Conservation (phyloP, 2,888 invertebrate species). For the Himalopsyche kuldschensis region DNA sequence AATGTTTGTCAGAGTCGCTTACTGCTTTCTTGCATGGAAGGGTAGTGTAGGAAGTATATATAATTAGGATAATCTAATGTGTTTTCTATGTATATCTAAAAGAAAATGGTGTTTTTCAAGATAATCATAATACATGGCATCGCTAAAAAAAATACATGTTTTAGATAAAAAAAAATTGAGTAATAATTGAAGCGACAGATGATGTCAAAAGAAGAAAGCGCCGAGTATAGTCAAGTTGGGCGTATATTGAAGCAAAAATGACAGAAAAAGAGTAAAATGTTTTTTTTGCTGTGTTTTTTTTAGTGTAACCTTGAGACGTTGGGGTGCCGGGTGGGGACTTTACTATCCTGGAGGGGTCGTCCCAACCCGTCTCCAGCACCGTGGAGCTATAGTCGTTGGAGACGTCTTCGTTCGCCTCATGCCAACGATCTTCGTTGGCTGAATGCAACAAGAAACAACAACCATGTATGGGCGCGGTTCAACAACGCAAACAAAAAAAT, state of each 20-base stretch:
- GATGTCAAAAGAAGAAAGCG: not conserved
- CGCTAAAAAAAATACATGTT: too few species aligned
- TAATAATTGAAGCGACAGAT: not conserved
- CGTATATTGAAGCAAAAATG: not conserved
- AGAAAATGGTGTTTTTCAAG: too few species aligned
- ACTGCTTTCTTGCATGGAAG: too few species aligned
- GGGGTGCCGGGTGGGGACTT: not conserved
- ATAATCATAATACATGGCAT: too few species aligned
- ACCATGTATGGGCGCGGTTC: not conserved
- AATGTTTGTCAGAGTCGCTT: too few species aligned
- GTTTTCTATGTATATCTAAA: too few species aligned
- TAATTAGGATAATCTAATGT: too few species aligned
- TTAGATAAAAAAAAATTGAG: too few species aligned
- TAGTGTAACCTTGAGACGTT: not conserved
- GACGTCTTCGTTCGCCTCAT: slow-evolving; percentile 40
- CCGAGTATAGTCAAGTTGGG: not conserved
- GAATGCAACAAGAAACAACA: not conserved
- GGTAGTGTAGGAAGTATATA: too few species aligned
- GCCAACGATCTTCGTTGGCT: slow-evolving; percentile 18
- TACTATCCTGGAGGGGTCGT: slow-evolving; percentile 42
- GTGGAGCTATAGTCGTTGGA: not conserved
- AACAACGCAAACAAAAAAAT: not conserved
- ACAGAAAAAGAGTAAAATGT: not conserved
- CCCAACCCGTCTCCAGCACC: slow-evolving; percentile 40
- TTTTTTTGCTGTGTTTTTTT: not conserved